Evolutionary conservation across 2,113 vertebrate genomes (phyloP), one percentile per base, ranked within the genome.

Genomic region (Gnathonemus longibarbis): DNA sequence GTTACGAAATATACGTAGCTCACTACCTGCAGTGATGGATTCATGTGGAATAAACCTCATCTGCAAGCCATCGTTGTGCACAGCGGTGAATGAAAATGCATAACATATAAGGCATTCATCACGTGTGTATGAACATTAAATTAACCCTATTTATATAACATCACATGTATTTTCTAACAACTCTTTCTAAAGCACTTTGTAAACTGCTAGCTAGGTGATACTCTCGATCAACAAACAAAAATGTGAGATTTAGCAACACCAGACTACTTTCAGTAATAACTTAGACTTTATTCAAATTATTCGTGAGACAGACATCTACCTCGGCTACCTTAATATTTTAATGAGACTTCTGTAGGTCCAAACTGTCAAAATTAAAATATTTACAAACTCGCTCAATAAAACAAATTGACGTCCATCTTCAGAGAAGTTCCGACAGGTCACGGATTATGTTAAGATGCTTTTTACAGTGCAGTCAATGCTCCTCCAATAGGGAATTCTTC

Each of bases 281-380:
- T 94, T 93, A 87, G 66, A 93, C 91, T 96, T 96, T 96, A 96
- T 96, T 96, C 92, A 93, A 96, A 94, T 94, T 91, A 94, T 95
- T 93, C 94, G 92, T 91, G 91, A 89, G 95, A 94, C 94, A 94
- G 35, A 91, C 92, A 93, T 80, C 94, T 93, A 95, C 91, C 93
- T 93, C 90, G 10, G 1, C 46, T 17, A 31, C 91, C 94, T 92
- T 94, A 88, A 94, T 94, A 93, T 92, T 94, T 95, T 95, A 96
- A 95, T 95, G 94, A 91, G 90, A 92, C 89, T 92, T 90, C 46
- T 87, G 93, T 94, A 91, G 91, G 93, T 93, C 89, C 88, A 91
- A 94, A 95, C 94, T 95, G 94, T 95, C 92, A 94, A 92, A 94
- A 95, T 94, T 92, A 89, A 95, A 95, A 94, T 95, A 91, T 95